Evolutionary conservation across 2,797 vertebrate genomes (phyloP).

Genomic region (Gila robusta): DNA sequence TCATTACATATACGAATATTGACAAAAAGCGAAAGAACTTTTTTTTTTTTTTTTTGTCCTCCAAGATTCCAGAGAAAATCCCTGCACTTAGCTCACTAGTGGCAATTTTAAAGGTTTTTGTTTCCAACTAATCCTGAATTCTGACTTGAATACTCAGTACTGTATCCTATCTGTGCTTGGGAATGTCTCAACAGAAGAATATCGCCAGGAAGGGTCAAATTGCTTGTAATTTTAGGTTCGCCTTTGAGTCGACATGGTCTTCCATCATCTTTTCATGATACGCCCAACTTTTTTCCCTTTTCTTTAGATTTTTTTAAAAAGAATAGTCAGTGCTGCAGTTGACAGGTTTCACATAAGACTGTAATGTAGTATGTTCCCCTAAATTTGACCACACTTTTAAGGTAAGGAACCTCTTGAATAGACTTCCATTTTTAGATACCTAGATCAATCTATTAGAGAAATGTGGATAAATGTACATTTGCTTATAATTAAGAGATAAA

Average conservation of each 20-base stretch:
- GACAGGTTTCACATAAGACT: conserved; percentile 22
- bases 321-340: conserved; percentile 25
- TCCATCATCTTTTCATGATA: conserved; percentile 50
- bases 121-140: conserved; percentile 56
- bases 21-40: not conserved
- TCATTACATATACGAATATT: not conserved
- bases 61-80: conserved; percentile 44
- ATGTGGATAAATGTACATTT: conserved; percentile 49
- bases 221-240: conserved; percentile 6
- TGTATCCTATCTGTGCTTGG: conserved; percentile 53
- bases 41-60: not conserved
- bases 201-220: conserved; percentile 56
- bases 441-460: conserved; percentile 30
- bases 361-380: conserved; percentile 13
- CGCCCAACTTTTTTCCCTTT: not conserved
- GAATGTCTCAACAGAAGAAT: conserved; percentile 52
- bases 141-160: conserved; percentile 58
- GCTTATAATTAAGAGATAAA: conserved; percentile 26
- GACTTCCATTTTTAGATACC: conserved; percentile 35
- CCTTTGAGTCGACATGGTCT: conserved; percentile 47
- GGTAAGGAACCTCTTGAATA: conserved; percentile 39
- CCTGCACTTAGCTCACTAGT: conserved; percentile 35
- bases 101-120: conserved; percentile 57
- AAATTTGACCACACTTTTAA: conserved; percentile 33
- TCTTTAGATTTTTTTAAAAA: not conserved